phyloP scores from a whole-genome alignment of 1,140 invertebrate species.

The Zaprionus ornatus region DNA sequence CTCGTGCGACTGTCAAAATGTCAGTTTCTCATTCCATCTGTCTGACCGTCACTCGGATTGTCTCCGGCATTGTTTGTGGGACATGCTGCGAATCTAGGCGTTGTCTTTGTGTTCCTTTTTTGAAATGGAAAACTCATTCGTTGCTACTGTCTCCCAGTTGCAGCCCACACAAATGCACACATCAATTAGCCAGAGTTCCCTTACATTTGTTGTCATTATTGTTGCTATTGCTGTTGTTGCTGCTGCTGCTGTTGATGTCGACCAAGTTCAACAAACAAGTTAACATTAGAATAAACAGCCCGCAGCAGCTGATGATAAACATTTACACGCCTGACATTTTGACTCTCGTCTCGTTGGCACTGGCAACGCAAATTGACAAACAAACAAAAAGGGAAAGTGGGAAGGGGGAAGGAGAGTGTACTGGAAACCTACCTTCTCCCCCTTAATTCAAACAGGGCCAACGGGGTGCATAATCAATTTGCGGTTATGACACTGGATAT shows the following conservation, averaged over 20 bases:
- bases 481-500: neutral
- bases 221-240: neutral
- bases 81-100: slow-evolving; percentile 19
- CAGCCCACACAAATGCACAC: slow-evolving; percentile 25
- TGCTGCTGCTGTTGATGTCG: neutral
- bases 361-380: slow-evolving; percentile 38
- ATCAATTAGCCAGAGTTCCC: slow-evolving; percentile 34
- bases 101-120: slow-evolving; percentile 3
- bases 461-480: neutral
- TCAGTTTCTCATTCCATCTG: neutral
- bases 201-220: slow-evolving; percentile 3
- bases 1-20: slow-evolving; percentile 7
- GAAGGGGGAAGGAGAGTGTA: neutral
- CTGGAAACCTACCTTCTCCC: neutral
- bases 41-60: slow-evolving; percentile 36
- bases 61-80: slow-evolving; percentile 42
- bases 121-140: neutral
- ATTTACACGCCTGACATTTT: slow-evolving; percentile 33
- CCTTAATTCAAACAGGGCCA: neutral
- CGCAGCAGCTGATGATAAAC: slow-evolving; percentile 36
- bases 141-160: neutral
- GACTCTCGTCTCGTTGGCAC: slow-evolving; percentile 24
- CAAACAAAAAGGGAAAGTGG: slow-evolving; percentile 6
- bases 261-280: slow-evolving; percentile 25
- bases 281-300: slow-evolving; percentile 36